These are phyloP conservation scores for Bellardia pandia DNA, from an alignment of 2,888 invertebrate genomes.

Conservation along the genomic window DNA sequence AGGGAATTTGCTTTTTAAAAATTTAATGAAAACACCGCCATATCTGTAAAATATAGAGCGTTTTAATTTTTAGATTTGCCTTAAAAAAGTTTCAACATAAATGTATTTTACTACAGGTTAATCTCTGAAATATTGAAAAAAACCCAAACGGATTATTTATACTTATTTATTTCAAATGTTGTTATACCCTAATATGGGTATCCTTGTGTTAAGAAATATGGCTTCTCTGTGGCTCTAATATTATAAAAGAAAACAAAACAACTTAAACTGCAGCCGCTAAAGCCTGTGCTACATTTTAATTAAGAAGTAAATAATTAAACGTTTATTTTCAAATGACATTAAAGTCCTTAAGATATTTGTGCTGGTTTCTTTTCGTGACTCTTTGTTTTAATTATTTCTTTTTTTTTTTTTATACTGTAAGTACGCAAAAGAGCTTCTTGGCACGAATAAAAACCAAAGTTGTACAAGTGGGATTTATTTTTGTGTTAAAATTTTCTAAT, in stretches of 20 bases:
- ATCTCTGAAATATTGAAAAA: too few relatives aligned
- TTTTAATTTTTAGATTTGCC: too few relatives aligned
- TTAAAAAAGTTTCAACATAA: too few relatives aligned
- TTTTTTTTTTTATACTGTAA: background rate
- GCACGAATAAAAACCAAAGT: background rate
- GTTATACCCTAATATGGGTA: too few relatives aligned
- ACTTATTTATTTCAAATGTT: too few relatives aligned
- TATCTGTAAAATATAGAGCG: too few relatives aligned
- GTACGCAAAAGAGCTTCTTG: background rate
- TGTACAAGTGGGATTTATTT: conserved; percentile 44
- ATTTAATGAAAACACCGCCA: too few relatives aligned
- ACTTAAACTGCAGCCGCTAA: background rate
- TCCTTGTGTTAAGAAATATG: background rate
- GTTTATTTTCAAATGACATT: background rate
- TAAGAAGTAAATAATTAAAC: background rate
- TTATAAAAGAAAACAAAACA: background rate
- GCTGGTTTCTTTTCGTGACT: background rate
- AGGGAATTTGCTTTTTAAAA: too few relatives aligned
- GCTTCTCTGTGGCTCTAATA: background rate
- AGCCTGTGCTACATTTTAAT: background rate
- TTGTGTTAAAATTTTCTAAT: conserved; percentile 43
- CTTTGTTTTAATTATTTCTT: background rate
- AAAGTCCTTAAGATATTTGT: conserved; percentile 16
- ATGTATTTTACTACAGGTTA: too few relatives aligned
- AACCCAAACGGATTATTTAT: too few relatives aligned